Base-by-base conservation (phyloP, 2,888 invertebrate species). In the Diabrotica balteata region DNA sequence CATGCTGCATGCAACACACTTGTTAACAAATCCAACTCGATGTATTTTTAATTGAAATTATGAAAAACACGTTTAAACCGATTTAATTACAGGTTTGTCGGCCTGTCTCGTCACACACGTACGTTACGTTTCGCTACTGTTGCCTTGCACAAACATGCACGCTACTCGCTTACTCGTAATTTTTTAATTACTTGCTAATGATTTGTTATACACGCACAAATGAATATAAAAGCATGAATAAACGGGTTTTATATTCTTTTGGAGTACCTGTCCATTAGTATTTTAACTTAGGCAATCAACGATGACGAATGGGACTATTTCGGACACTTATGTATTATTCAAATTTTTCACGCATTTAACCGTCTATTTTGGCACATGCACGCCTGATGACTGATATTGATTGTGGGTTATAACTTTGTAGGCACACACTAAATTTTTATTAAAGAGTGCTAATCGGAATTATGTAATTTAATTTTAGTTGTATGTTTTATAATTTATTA, bases 31-130 rank as follows among this genome's bases (percentile, higher is more conserved):
- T 59, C 68, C 61, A 51, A 66, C 63, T 59, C 61, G 58, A 64
- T 69, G 69, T 72, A 68, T 68, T 64, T 70, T 69, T 73, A 73
- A 73, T 71, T 73, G 73, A 70, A 72, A 73, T 69, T 71, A 73
- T 73, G 68, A 70, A 70, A 67, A 70, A 72, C 67, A 66, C 54
- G 68, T 66, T 70, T 63, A 46, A 65, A 67, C 62, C 66, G 64
- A 70, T 71, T 73, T 71, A 73, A 73, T 73, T 73, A 70, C 57
- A 49, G 42, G 42, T 54, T 65, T 52, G 63, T 57, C 57, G 63
- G 47, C 43, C 43, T 43, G 43, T 47, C 46, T 42, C 44, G 11
- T 17, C 46, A 45, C 61, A 61, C 32, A 61, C 52, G 52, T 44
- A 52, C 32, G 42, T 45, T 52, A 32, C 32, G 10, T 7, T 42